Conservation (phyloP, 2,113 vertebrate genomes). For the Bambusicola thoracicus region DNA sequence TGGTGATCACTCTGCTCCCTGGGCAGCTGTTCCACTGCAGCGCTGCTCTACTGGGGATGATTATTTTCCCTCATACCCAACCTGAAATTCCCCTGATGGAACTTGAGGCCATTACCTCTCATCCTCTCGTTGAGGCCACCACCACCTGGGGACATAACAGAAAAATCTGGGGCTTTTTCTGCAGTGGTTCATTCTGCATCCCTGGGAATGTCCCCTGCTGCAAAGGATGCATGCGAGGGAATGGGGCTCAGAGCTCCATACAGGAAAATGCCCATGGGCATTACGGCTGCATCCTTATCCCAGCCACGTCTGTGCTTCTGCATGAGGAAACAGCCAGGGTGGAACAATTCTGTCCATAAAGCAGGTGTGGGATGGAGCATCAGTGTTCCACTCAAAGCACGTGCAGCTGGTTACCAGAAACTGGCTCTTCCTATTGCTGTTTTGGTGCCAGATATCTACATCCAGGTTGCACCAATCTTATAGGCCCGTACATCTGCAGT, state of each 20-base stretch:
- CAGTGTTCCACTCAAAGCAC: neutral
- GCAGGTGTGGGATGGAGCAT: neutral
- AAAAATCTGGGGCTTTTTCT: neutral
- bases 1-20: too few relatives aligned
- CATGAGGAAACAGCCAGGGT: neutral
- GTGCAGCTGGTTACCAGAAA: neutral
- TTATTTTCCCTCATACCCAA: too few relatives aligned
- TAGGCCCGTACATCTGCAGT: rapidly evolving
- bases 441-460: neutral
- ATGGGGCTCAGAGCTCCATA: too few relatives aligned
- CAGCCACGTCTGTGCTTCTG: neutral
- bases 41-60: too few relatives aligned
- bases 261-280: neutral
- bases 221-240: neutral
- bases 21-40: too few relatives aligned
- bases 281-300: too few relatives aligned
- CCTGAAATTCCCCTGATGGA: too few relatives aligned
- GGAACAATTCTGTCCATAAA: neutral
- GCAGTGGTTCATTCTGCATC: neutral
- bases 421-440: neutral
- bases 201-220: neutral
- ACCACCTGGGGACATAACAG: neutral
- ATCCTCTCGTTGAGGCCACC: too few relatives aligned
- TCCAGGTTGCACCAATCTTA: neutral
- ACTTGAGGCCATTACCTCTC: too few relatives aligned